Conservation (phyloP, 1,140 invertebrate genomes). For the Panonychus citri region DNA sequence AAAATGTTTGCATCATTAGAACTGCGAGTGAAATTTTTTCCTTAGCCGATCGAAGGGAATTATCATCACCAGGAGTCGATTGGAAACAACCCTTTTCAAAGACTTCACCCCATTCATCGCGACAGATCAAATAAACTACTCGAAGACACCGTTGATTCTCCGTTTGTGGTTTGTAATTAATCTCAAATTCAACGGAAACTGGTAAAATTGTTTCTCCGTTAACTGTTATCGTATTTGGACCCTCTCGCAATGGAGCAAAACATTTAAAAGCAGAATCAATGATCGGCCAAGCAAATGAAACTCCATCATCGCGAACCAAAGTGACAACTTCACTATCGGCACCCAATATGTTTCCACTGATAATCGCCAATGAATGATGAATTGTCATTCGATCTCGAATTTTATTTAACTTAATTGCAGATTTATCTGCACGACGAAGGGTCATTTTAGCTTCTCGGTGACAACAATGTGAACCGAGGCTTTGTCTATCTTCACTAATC, state of each 20-base stretch:
- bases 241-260: neutral
- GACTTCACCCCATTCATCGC: neutral
- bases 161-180: neutral
- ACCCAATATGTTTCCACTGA: neutral
- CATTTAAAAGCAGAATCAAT: neutral
- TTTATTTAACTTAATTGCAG: neutral
- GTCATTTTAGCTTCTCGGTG: no score
- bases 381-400: neutral
- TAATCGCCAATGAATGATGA: neutral
- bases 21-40: slow-evolving; percentile 48
- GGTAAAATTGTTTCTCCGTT: neutral
- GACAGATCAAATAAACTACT: neutral
- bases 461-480: no score
- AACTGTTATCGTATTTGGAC: neutral
- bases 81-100: slow-evolving; percentile 18
- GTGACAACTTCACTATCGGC: neutral
- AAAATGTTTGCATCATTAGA: slow-evolving; percentile 56
- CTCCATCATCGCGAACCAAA: neutral
- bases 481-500: no score
- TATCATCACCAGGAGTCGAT: slow-evolving; percentile 33
- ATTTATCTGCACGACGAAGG: neutral
- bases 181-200: neutral
- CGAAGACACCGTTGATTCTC: neutral
- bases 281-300: neutral
- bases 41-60: slow-evolving; percentile 44